A percentile compares a stretch with the other conserved stretches of the same genome.
Evolutionary conservation across 2,797 vertebrate species (phyloP).

Genomic region (Chanos chanos): DNA sequence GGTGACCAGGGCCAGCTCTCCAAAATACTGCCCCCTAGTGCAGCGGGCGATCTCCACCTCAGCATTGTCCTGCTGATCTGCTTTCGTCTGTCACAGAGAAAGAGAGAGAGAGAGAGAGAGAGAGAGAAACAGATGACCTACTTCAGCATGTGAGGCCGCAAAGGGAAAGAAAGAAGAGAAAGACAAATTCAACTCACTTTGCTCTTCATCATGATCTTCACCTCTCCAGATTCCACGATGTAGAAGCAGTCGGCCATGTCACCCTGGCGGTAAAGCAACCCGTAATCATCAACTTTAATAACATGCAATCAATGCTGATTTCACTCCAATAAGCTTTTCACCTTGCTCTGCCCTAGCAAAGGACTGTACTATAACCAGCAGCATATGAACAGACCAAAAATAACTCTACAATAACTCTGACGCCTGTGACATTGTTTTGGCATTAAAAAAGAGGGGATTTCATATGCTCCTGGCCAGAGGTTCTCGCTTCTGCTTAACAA

Average conservation of each 20-base stretch:
- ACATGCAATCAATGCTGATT: constrained; percentile 11
- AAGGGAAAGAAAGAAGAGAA: constrained; percentile 5
- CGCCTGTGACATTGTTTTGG: too few relatives aligned
- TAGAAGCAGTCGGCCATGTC: constrained; percentile 95
- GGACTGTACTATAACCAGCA: too few relatives aligned
- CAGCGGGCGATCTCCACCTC: constrained; percentile 94
- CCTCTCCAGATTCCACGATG: constrained; percentile 92
- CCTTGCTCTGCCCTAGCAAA: too few relatives aligned
- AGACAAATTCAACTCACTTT: constrained; percentile 77
- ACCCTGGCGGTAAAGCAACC: constrained; percentile 69
- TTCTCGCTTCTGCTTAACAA: too few relatives aligned
- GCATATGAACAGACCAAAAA: too few relatives aligned
- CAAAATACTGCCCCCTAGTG: constrained; percentile 94
- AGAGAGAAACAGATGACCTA: background rate
- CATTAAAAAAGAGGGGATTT: too few relatives aligned
- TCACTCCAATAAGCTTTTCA: too few relatives aligned
- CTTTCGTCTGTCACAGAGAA: constrained; percentile 78
- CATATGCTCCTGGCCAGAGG: too few relatives aligned
- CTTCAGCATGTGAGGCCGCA: background rate
- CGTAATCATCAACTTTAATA: constrained; percentile 14
- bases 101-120: background rate
- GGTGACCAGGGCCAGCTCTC: constrained; percentile 96
- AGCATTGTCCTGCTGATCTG: constrained; percentile 83
- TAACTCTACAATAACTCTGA: too few relatives aligned
- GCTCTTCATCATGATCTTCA: constrained; percentile 98